Percentiles rank a stretch among this genome's conserved stretches.
Evolutionary conservation across 23 tunicate genomes (phyloP).

Genomic region (Trididemnum nubilum): DNA sequence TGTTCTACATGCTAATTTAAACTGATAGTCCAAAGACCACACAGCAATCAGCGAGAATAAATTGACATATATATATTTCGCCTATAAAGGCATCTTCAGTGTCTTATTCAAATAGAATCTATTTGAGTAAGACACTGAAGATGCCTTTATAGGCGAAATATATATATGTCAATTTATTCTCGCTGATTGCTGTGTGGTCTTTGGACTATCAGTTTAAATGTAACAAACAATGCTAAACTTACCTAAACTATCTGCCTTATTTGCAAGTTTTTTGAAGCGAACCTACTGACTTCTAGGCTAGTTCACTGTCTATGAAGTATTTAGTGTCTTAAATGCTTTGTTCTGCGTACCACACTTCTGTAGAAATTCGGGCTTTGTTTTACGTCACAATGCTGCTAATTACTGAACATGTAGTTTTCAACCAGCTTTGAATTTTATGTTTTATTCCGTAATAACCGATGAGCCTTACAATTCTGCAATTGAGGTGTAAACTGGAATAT

Average conservation of each 20-base stretch:
- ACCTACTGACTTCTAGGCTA: conserved; percentile 27
- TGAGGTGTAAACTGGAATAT: conserved; percentile 17
- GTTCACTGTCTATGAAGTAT: conserved; percentile 25
- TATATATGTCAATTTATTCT: no score
- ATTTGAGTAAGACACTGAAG: no score
- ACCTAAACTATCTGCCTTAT: conserved; percentile 25
- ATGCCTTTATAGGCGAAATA: no score
- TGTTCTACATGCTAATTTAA: no score
- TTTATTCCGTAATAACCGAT: conserved; percentile 25
- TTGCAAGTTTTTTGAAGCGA: conserved; percentile 25
- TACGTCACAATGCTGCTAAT: conserved; percentile 23
- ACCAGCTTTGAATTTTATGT: conserved; percentile 25
- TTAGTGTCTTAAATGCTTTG: conserved; percentile 22
- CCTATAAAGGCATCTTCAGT: no score
- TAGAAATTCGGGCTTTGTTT: conserved; percentile 26
- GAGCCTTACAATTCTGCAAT: conserved; percentile 24
- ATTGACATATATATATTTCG: no score
- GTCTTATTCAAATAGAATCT: no score
- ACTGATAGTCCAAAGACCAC: no score
- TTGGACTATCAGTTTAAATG: no score
- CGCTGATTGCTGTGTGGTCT: no score
- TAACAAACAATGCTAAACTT: conserved; percentile 25
- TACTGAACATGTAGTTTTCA: conserved; percentile 25
- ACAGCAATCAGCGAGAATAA: no score
- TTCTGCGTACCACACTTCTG: conserved; percentile 25